Conservation (phyloP, 2,797 vertebrate species). For the Crenuchus spilurus region DNA sequence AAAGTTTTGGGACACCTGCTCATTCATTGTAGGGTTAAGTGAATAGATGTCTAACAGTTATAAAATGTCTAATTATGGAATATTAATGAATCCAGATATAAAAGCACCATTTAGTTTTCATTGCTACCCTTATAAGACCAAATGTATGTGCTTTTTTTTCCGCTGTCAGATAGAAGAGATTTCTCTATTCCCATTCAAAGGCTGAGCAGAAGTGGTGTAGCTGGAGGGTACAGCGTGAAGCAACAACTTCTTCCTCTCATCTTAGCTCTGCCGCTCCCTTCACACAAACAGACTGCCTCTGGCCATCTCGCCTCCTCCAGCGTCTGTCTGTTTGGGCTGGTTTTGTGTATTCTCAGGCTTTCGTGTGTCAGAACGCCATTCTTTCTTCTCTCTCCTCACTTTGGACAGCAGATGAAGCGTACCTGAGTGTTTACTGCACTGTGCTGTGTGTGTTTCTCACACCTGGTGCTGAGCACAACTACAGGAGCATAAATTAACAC, state of each 20-base stretch:
- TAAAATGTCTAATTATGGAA: neutral
- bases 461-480: conserved; percentile 66
- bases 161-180: conserved; percentile 24
- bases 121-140: neutral
- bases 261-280: conserved; percentile 49
- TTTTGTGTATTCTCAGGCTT: conserved; percentile 59
- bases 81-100: neutral
- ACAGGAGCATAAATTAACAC: conserved; percentile 80
- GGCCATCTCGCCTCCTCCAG: conserved; percentile 71
- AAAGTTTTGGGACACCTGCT: no score
- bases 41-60: no score
- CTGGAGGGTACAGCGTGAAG: conserved; percentile 42
- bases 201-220: conserved; percentile 33
- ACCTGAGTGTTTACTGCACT: conserved; percentile 69
- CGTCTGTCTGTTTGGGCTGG: conserved; percentile 56
- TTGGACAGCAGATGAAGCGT: conserved; percentile 68
- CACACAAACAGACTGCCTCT: conserved; percentile 60
- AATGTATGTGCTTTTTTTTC: neutral
- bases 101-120: neutral
- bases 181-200: conserved; percentile 38
- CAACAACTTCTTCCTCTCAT: conserved; percentile 39
- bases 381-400: conserved; percentile 73
- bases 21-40: no score
- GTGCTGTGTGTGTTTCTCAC: conserved; percentile 63
- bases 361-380: conserved; percentile 52